Evolutionary conservation across 2,888 invertebrate genomes (phyloP).

Genomic region (Chydorus sphaericus): DNA sequence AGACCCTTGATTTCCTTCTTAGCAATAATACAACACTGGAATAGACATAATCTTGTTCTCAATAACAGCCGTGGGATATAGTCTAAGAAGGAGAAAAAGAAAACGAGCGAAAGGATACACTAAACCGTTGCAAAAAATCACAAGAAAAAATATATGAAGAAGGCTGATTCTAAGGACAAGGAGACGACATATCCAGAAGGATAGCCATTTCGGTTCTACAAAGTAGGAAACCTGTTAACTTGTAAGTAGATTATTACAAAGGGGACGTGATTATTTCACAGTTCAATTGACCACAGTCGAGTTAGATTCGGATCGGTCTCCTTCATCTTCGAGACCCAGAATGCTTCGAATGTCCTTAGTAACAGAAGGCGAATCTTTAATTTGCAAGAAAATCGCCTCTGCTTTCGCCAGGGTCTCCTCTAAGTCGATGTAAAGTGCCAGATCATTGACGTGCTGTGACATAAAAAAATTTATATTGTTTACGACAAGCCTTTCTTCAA

Average conservation of each 20-base stretch:
- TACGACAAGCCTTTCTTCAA: not conserved
- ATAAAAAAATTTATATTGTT: constrained; percentile 12
- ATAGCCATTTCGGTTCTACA: no score
- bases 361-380: constrained; percentile 49
- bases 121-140: no score
- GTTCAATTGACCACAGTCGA: no score
- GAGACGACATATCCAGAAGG: no score
- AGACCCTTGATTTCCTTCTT: no score
- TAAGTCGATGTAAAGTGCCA: constrained; percentile 72
- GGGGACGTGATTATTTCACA: no score
- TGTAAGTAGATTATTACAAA: no score
- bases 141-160: no score
- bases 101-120: no score
- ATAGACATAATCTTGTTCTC: not conserved
- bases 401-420: constrained; percentile 67
- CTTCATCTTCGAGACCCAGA: constrained; percentile 40
- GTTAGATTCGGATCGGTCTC: not conserved
- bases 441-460: constrained; percentile 84
- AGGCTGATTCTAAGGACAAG: no score
- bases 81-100: not conserved
- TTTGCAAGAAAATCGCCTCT: constrained; percentile 82
- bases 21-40: no score
- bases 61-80: not conserved
- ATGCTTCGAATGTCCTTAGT: constrained; percentile 55
- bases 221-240: no score